phyloP scores from a whole-genome alignment of 35 echinoderm and acorn worm species.

The Hemicentrotus pulcherrimus region DNA sequence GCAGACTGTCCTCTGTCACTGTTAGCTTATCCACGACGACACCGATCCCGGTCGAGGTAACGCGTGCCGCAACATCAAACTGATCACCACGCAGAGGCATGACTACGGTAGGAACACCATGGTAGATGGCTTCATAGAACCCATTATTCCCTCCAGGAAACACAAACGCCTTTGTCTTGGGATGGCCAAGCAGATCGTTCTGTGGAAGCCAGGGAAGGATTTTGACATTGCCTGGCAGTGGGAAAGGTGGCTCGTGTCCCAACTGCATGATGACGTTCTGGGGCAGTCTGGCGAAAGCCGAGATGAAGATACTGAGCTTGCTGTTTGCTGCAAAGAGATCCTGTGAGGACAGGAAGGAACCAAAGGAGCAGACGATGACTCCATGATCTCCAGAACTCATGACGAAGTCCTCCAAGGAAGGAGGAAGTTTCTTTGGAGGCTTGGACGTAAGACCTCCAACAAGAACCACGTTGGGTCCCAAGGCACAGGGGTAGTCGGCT shows the following conservation, averaged over 20 bases:
- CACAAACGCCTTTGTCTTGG: slow-evolving; percentile 68
- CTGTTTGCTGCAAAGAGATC: slow-evolving; percentile 23
- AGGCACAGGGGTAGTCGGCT: slow-evolving; percentile 30
- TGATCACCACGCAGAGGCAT: slow-evolving; percentile 82
- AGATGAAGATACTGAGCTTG: slow-evolving; percentile 41
- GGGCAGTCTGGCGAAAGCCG: slow-evolving; percentile 23
- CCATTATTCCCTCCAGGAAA: slow-evolving; percentile 66
- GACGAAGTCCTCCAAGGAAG: slow-evolving; percentile 21
- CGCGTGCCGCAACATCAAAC: slow-evolving; percentile 59
- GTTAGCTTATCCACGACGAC: slow-evolving; percentile 53
- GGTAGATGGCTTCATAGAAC: slow-evolving; percentile 68
- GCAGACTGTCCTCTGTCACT: slow-evolving; percentile 57
- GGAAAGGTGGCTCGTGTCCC: slow-evolving; percentile 1
- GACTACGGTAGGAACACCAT: slow-evolving; percentile 71
- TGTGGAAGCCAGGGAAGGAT: slow-evolving; percentile 44
- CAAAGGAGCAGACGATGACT: slow-evolving; percentile 38
- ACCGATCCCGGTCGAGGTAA: slow-evolving; percentile 60
- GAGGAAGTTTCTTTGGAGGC: slow-evolving; percentile 33
- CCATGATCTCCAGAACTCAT: slow-evolving; percentile 34
- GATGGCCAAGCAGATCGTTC: slow-evolving; percentile 61
- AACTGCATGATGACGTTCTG: slow-evolving; percentile 45
- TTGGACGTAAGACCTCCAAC: slow-evolving; percentile 12
- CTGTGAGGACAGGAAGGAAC: slow-evolving; percentile 25
- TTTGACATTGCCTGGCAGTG: slow-evolving; percentile 42
- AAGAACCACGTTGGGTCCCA: slow-evolving; percentile 33